A percentile compares a stretch with the other conserved stretches of the same genome.
Evolutionary conservation across 2,888 invertebrate species (phyloP).

Genomic region (Myathropa florea): DNA sequence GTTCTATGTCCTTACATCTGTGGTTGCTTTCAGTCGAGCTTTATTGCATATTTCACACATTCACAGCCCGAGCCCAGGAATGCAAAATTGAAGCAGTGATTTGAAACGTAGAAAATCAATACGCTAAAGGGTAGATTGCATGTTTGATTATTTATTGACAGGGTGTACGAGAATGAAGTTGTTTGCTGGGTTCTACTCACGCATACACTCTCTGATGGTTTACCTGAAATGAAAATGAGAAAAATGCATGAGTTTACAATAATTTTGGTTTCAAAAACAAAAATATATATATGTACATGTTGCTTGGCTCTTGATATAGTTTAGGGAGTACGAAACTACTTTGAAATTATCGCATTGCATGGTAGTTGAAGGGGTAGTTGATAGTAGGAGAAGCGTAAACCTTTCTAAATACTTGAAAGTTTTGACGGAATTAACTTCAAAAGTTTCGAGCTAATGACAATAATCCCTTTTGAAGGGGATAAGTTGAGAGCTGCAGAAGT

Average conservation of each 20-base stretch:
- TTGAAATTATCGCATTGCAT: neutral
- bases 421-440: constrained; percentile 25
- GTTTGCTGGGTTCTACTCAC: constrained; percentile 39
- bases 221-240: constrained; percentile 50
- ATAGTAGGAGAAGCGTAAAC: neutral
- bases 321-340: neutral
- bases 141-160: constrained; percentile 46
- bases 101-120: constrained; percentile 46
- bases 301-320: neutral
- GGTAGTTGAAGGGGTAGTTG: neutral
- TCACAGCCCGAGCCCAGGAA: constrained; percentile 10
- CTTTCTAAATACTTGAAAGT: constrained; percentile 5
- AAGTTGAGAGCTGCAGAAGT: neutral
- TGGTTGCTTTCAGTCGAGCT: neutral
- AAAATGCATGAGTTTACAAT: neutral
- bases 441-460: constrained; percentile 18
- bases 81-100: constrained; percentile 46
- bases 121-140: constrained; percentile 47
- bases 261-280: neutral
- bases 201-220: constrained; percentile 22
- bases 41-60: constrained; percentile 47
- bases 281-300: too few relatives aligned
- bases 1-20: neutral
- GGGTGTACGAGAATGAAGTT: constrained; percentile 32
- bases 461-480: constrained; percentile 26